Evolutionary conservation across 2,797 vertebrate species (phyloP).

Genomic region (Prionace glauca): DNA sequence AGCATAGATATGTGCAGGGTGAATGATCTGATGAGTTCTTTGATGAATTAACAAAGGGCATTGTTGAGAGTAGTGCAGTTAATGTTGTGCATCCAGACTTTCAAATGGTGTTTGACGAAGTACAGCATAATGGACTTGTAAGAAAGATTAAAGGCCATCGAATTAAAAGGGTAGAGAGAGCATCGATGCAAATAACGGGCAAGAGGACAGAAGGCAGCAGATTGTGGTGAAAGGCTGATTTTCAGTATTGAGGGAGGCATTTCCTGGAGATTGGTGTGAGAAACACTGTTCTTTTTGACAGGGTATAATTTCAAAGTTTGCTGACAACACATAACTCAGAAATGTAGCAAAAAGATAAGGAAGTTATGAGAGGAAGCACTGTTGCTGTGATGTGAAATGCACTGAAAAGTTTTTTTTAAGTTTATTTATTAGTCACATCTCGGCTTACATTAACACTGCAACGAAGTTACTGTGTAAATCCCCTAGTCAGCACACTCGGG

Average conservation of each 20-base stretch:
- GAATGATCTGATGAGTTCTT: background rate
- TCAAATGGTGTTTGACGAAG: background rate
- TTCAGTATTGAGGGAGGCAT: background rate
- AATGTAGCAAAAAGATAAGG: background rate
- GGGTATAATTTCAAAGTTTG: background rate
- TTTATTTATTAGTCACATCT: too few relatives aligned
- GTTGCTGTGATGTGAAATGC: background rate
- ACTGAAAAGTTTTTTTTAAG: background rate
- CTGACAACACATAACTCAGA: background rate
- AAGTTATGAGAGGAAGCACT: background rate
- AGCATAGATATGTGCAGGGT: background rate
- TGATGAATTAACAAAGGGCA: background rate
- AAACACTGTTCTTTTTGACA: background rate
- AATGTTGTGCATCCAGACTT: background rate
- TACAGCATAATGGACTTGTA: background rate
- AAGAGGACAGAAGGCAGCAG: background rate
- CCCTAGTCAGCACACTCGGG: too few relatives aligned
- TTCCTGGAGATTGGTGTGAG: background rate
- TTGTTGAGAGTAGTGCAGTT: background rate
- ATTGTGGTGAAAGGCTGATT: background rate
- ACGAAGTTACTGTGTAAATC: too few relatives aligned
- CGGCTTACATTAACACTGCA: too few relatives aligned
- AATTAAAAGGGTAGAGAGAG: background rate
- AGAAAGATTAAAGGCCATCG: background rate
- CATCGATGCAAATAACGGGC: background rate